Conservation (phyloP, 2,113 vertebrate genomes). For the Ariopsis seemanni region DNA sequence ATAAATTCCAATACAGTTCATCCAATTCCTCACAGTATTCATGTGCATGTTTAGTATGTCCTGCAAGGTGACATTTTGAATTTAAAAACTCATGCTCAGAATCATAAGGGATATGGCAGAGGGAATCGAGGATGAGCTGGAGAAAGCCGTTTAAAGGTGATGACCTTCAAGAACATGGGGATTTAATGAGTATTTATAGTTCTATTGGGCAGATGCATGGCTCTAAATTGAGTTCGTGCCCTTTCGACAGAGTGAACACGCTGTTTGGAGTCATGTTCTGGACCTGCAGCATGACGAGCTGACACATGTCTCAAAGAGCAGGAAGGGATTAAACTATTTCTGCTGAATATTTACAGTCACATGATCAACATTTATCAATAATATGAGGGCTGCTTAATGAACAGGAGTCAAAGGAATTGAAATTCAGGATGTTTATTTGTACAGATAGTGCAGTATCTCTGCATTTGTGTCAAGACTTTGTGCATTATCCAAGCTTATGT, state of each 20-base stretch:
- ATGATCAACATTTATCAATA: not conserved
- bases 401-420: not conserved
- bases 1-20: not conserved
- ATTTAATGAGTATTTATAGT: not conserved
- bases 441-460: no score
- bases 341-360: not conserved
- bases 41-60: no score
- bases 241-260: not conserved
- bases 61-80: not conserved
- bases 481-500: no score
- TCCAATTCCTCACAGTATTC: not conserved
- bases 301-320: not conserved
- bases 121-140: not conserved
- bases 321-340: not conserved
- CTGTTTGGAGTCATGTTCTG: not conserved
- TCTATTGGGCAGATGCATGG: not conserved
- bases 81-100: not conserved
- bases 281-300: not conserved
- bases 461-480: no score
- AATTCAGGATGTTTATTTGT: not conserved
- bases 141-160: not conserved
- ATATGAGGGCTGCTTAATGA: not conserved
- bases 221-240: constrained; percentile 11
- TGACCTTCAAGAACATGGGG: not conserved
- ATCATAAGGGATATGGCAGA: not conserved